Base-by-base conservation (phyloP, 2,888 invertebrate genomes). In the Tiliacea aurago region DNA sequence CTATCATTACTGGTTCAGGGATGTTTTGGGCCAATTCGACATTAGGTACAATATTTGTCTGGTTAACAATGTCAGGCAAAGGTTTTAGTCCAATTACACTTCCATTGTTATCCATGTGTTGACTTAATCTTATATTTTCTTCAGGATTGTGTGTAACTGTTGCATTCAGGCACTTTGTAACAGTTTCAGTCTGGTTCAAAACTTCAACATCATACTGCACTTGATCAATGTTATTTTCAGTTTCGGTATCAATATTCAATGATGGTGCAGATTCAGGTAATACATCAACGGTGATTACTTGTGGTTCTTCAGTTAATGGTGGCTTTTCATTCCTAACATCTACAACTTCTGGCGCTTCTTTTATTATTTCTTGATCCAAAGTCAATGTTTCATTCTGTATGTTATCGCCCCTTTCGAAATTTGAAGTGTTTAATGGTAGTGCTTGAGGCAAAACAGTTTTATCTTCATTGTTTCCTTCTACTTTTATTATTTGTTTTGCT, bases 41-140 rank as follows among this genome's bases (percentile, higher is more conserved):
- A 45, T 67, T 76, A 28, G 61, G 41, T 7, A 64, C 41, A 49
- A 67, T 47, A 59, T 80, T 76, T 41, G 86, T 85, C 75, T 88
- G 84, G 55, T 89, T 88, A 23, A 89, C 73, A 67, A 88, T 76
- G 71, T 90, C 88, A 70, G 90, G 88, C 43, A 89, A 81, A 33
- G 76, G 80, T 23, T 83, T 79, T 5, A 69, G 45, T 70, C 78
- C 76, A 73, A 78, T 76, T 20, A 78, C 49, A 84, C 73, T 86
- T 80, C 86, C 74, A 83, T 80, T 80, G 11, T 74, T 85, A 80
- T 88, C 78, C 74, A 84, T 84, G 41, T 73, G 55, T 65, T 69
- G 53, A 37, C 37, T 55, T 13, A 70, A 33, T 13, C 4, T 63
- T 20, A 53, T 45, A 55, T 53, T 72, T 53, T 58, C 49, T 67